Evolutionary conservation across 2,113 vertebrate genomes (phyloP), one percentile per base, ranked within the genome.

Genomic region (Pao palembangensis): DNA sequence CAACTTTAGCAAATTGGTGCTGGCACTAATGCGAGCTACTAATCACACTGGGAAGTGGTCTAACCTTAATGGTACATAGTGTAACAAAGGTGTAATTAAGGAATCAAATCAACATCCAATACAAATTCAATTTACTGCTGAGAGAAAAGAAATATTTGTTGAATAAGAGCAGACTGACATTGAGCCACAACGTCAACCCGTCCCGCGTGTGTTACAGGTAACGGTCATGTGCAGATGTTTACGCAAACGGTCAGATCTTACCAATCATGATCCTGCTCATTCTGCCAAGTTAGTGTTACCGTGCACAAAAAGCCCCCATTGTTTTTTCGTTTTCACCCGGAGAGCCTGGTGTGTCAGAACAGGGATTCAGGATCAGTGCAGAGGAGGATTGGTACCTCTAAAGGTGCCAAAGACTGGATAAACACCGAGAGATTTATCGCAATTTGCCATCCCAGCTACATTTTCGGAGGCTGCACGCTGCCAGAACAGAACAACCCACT

Each of bases 351-450:
- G 55, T 64, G 60, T 81, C 71, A 65, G 65, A 71, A 63, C 56
- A 49, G 25, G 62, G 69, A 70, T 74, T 60, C 20, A 64, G 74
- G 82, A 78, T 83, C 71, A 76, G 68, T 2, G 5, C 67, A 55
- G 50, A 48, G 62, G 21, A 64, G 73, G 67, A 65, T 58, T 81
- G 73, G 63, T 67, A 60, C 75, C 41, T 64, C 51, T 51, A 69
- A 67, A 64, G n/a, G 55, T 72, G 73, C 82, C 73, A 81, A 73
- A 74, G 47, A 31, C 69, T 71, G 79, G 73, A 84, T 84, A 73
- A 87, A 84, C 69, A 82, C 58, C 11, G 28, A 20, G 62, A 62
- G 67, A 69, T 79, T 84, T 83, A 64, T 46, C 20, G 13, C 82
- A 81, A 66, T 38, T 74, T 78, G 76, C 73, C 55, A 61, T 69